These are phyloP conservation scores for Chouioia cunea DNA, from an alignment of 2,888 invertebrate genomes.

Conservation along the genomic window DNA sequence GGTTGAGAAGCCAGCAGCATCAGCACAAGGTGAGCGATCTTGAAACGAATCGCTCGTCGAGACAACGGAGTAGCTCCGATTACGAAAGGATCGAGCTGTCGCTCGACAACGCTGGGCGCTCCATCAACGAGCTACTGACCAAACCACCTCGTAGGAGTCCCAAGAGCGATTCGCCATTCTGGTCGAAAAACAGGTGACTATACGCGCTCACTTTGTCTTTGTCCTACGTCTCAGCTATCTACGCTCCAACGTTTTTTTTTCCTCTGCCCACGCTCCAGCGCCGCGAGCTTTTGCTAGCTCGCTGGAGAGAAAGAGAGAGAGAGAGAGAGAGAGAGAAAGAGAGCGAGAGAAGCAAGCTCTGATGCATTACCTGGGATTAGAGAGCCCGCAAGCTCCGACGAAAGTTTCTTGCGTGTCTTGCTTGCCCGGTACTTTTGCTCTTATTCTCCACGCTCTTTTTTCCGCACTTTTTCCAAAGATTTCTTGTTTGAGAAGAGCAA, in stretches of 20 bases:
- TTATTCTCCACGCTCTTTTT: no score
- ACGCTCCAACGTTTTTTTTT: not conserved
- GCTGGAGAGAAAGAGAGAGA: no score
- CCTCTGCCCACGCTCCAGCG: not conserved
- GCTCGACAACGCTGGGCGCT: slow-evolving; percentile 21
- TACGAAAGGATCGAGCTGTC: slow-evolving; percentile 39
- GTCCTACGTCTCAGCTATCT: not conserved
- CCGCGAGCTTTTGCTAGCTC: no score
- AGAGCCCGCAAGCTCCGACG: no score
- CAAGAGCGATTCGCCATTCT: slow-evolving; percentile 46
- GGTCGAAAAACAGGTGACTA: slow-evolving; percentile 46
- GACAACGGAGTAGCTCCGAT: slow-evolving; percentile 40
- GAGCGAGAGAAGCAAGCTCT: no score
- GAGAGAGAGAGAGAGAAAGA: no score
- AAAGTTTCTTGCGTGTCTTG: no score
- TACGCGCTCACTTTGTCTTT: slow-evolving; percentile 13
- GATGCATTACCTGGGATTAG: no score
- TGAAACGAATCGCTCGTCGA: slow-evolving; percentile 29
- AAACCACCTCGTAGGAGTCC: slow-evolving; percentile 36
- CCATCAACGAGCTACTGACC: slow-evolving; percentile 36
- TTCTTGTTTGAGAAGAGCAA: no score
- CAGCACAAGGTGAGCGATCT: slow-evolving; percentile 19
- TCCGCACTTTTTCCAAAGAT: no score
- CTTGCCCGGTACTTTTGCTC: no score
- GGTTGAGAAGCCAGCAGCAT: slow-evolving; percentile 26